Evolutionary conservation across 1,140 invertebrate genomes (phyloP).

Genomic region (Bombus picipes): DNA sequence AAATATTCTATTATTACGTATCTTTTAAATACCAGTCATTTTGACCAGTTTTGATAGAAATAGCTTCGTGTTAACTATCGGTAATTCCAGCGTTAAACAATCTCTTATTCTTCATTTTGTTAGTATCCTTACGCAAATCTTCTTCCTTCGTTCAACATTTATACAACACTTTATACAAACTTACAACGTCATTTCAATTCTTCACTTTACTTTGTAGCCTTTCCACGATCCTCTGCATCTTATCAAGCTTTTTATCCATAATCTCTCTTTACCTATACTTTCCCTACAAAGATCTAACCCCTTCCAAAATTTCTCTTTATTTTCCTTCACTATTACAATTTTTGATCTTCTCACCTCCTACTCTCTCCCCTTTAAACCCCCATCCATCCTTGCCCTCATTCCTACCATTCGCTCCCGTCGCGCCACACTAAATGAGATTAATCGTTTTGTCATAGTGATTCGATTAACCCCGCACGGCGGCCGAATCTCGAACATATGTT

Average conservation of each 20-base stretch:
- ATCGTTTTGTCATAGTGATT: conserved; percentile 61
- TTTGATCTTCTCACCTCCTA: not conserved
- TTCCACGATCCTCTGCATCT: not conserved
- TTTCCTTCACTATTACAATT: not conserved
- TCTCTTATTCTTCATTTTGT: too few relatives aligned
- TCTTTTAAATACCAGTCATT: too few relatives aligned
- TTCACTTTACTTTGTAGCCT: not conserved
- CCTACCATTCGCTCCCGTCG: not conserved
- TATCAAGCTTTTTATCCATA: not conserved
- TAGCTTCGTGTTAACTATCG: too few relatives aligned
- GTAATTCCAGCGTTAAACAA: too few relatives aligned
- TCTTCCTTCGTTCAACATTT: not conserved
- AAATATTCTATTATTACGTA: too few relatives aligned
- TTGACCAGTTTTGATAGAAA: too few relatives aligned
- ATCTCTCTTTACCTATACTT: too few relatives aligned
- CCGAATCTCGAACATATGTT: conserved; percentile 41
- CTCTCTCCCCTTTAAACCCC: not conserved
- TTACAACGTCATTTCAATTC: not conserved
- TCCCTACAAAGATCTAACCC: not conserved
- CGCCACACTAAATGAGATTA: conserved; percentile 51
- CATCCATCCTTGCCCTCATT: too few relatives aligned
- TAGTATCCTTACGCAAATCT: not conserved
- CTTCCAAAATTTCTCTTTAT: not conserved
- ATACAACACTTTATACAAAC: not conserved
- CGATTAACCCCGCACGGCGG: conserved; percentile 45